Evolutionary conservation across 2,113 vertebrate species (phyloP).

Genomic region (Athene noctua): DNA sequence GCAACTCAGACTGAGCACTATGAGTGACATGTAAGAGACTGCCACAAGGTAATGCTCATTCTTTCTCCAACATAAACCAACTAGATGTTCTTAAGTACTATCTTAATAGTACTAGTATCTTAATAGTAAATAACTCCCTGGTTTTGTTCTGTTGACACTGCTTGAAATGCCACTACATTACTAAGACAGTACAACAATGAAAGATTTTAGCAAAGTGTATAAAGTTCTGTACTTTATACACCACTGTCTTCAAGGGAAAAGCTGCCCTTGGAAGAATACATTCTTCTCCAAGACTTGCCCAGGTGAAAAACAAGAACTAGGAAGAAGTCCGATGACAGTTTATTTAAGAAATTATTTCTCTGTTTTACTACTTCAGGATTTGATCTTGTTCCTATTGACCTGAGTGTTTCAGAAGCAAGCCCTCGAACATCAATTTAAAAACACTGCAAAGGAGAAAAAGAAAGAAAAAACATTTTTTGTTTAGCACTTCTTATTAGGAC

Average conservation of each 20-base stretch:
- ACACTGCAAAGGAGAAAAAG: background rate
- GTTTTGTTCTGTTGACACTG: background rate
- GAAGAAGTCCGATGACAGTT: background rate
- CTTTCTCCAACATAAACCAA: background rate
- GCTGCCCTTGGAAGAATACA: background rate
- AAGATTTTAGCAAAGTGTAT: background rate
- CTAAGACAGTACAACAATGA: background rate
- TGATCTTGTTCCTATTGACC: background rate
- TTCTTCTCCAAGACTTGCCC: background rate
- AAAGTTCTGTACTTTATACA: background rate
- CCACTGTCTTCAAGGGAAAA: background rate
- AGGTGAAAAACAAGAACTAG: background rate
- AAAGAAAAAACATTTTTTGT: background rate
- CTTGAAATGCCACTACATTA: background rate
- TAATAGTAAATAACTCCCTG: background rate
- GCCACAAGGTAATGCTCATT: background rate
- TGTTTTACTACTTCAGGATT: background rate
- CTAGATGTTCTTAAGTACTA: background rate
- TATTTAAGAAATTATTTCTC: background rate
- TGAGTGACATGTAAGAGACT: background rate
- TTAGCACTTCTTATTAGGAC: background rate
- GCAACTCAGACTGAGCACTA: background rate
- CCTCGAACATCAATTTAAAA: background rate
- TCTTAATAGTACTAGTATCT: background rate
- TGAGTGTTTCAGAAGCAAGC: background rate